These are phyloP conservation scores for Petrocephalus schoutedeni DNA, from an alignment of 2,797 vertebrate genomes.

Conservation along the genomic window DNA sequence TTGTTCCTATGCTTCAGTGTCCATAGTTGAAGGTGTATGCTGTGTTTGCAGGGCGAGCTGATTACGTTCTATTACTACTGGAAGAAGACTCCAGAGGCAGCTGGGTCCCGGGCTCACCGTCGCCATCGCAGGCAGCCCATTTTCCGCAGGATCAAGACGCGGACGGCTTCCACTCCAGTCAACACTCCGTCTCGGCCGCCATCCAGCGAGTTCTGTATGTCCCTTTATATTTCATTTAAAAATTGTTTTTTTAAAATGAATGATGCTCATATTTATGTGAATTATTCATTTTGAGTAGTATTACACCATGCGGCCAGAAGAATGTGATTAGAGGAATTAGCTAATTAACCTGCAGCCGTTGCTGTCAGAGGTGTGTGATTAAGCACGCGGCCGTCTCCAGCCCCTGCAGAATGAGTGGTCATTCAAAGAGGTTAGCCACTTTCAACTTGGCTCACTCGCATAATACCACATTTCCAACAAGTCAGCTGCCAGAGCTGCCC, in stretches of 20 bases:
- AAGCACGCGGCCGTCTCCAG: not conserved
- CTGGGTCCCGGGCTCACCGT: conserved; percentile 92
- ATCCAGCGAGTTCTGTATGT: conserved; percentile 97
- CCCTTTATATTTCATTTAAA: not conserved
- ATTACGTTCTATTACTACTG: conserved; percentile 99
- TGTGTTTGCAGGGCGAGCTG: conserved; percentile 78
- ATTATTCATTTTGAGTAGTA: not conserved
- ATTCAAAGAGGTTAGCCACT: not conserved
- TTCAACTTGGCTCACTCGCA: not conserved
- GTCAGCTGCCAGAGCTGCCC: not conserved
- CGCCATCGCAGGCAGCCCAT: conserved; percentile 94
- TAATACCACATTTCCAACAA: not conserved
- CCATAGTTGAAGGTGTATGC: not conserved
- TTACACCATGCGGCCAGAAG: not conserved
- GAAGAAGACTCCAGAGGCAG: conserved; percentile 98
- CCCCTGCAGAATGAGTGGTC: not conserved
- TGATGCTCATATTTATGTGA: not conserved
- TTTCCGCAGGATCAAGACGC: conserved; percentile 97
- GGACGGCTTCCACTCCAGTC: conserved; percentile 92
- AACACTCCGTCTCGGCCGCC: conserved; percentile 93
- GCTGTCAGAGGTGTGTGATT: not conserved
- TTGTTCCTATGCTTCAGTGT: not conserved
- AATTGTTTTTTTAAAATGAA: not conserved
- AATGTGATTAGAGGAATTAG: not conserved
- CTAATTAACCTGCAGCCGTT: not conserved